phyloP scores from a whole-genome alignment of 2,888 invertebrate species.

The Cheilosia impressa region DNA sequence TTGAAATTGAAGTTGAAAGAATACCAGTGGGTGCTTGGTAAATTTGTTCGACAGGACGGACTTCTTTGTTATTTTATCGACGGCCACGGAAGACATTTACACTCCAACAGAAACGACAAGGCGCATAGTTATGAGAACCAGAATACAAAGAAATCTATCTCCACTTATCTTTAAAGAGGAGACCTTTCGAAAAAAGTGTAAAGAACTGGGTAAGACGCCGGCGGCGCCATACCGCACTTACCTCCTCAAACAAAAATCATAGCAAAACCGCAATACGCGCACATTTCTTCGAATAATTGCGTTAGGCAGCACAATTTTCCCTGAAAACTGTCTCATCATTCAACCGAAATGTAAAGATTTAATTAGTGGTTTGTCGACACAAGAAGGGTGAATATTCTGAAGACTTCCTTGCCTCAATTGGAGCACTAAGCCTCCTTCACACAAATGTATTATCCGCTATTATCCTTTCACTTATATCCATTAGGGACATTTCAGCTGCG shows the following conservation, averaged over 20 bases:
- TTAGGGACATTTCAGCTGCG: slow-evolving; percentile 69
- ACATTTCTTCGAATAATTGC: slow-evolving; percentile 15
- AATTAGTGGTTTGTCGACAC: slow-evolving; percentile 63
- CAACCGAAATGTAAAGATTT: slow-evolving; percentile 69
- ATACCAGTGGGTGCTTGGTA: no score
- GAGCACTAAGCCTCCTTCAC: slow-evolving; percentile 58
- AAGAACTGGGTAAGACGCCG: no score
- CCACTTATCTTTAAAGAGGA: no score
- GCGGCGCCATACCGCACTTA: no score
- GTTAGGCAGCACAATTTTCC: slow-evolving; percentile 46
- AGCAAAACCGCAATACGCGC: slow-evolving; percentile 7
- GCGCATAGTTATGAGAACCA: no score
- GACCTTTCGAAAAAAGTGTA: no score
- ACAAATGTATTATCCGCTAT: slow-evolving; percentile 67
- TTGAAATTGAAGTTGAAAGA: no score
- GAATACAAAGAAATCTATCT: no score
- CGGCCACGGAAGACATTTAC: no score
- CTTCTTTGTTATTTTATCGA: no score
- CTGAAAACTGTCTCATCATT: slow-evolving; percentile 54
- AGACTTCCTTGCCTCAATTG: slow-evolving; percentile 56
- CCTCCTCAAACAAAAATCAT: background rate
- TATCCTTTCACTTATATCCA: slow-evolving; percentile 72
- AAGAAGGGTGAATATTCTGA: slow-evolving; percentile 33
- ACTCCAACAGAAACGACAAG: no score
- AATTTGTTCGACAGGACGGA: no score